Evolutionary conservation across 37 sponge, comb jelly and placozoan species (phyloP).

Genomic region (Haliclona indistincta): DNA sequence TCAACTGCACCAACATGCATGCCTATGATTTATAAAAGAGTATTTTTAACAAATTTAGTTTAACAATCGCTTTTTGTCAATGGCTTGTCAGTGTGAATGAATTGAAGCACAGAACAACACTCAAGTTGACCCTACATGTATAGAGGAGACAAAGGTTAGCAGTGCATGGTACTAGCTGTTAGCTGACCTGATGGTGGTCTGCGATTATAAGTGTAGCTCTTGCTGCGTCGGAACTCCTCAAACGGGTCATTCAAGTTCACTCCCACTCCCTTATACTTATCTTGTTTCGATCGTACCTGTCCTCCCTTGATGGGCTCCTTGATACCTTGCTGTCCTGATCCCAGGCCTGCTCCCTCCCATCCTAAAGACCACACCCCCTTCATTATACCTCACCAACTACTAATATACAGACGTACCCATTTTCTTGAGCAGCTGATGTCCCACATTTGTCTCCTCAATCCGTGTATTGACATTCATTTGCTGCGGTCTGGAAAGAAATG

Average conservation of each 20-base stretch:
- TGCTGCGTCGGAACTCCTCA: conserved; percentile 83
- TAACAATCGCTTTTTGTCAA: no score
- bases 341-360: conserved; percentile 91
- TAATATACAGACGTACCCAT: conserved; percentile 72
- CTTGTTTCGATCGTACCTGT: conserved; percentile 74
- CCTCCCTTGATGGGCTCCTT: conserved; percentile 85
- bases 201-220: conserved; percentile 90
- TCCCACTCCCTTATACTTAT: conserved; percentile 88
- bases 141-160: no score
- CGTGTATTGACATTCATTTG: no score
- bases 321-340: conserved; percentile 77
- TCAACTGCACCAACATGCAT: background rate
- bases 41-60: no score
- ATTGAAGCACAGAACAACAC: no score
- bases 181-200: conserved; percentile 33
- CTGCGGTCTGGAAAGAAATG: no score
- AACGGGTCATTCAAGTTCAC: conserved; percentile 72
- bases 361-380: conserved; percentile 34
- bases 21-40: no score
- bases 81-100: no score
- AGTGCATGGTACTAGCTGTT: no score
- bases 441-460: conserved; percentile 68
- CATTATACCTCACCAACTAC: background rate
- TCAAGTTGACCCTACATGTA: no score
- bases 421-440: conserved; percentile 82